phyloP scores from a whole-genome alignment of 2,797 vertebrate species.

The Squalus acanthias region DNA sequence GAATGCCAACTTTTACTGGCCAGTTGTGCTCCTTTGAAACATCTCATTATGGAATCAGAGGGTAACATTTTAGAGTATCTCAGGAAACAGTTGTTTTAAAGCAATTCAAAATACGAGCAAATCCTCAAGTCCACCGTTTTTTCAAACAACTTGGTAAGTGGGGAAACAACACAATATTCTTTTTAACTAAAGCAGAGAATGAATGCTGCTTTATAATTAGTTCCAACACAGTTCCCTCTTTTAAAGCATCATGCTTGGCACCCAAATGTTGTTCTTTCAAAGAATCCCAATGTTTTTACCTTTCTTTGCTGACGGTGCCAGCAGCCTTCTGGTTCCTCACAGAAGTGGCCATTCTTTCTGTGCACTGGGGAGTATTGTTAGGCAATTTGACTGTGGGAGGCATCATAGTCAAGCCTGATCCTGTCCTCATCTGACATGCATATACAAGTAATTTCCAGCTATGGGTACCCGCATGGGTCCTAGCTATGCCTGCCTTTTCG shows the following conservation, averaged over 20 bases:
- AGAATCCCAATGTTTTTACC: neutral
- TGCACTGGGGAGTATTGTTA: neutral
- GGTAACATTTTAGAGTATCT: neutral
- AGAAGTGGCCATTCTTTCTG: neutral
- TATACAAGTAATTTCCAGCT: neutral
- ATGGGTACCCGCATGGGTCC: too few species aligned
- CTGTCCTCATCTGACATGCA: neutral
- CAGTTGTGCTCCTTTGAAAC: neutral
- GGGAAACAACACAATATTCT: neutral
- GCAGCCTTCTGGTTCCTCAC: neutral
- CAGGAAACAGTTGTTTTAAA: neutral
- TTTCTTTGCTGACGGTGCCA: neutral
- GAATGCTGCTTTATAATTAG: neutral
- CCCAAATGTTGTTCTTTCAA: neutral
- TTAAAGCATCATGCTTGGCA: neutral
- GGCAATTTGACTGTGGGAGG: neutral
- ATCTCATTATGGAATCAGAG: neutral
- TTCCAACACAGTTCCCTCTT: neutral
- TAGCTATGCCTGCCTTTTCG: too few species aligned
- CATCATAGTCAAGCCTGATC: neutral
- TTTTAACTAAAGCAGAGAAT: slow-evolving; percentile 2
- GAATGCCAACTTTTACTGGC: neutral
- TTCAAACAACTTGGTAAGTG: neutral
- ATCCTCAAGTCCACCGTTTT: neutral
- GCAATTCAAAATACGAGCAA: neutral